These are phyloP conservation scores for Lophius americanus DNA, from an alignment of 2,797 vertebrate genomes.

Conservation along the genomic window DNA sequence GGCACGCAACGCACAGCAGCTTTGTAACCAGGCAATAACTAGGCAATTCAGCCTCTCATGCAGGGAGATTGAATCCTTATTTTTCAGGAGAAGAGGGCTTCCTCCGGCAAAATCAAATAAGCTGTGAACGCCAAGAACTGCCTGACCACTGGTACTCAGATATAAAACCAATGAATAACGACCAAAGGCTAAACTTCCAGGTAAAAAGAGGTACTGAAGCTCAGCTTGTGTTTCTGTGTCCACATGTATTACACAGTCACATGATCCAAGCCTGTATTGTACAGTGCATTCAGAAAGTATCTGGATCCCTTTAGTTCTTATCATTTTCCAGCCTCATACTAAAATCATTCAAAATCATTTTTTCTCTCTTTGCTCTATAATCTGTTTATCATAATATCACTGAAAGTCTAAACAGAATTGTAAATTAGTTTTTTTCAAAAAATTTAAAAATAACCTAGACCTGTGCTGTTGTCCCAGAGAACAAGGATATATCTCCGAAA, in stretches of 20 bases:
- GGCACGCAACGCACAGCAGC: slow-evolving; percentile 37
- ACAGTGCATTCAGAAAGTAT: too few relatives aligned
- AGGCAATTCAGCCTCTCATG: slow-evolving; percentile 66
- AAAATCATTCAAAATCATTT: too few relatives aligned
- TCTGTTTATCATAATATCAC: too few relatives aligned
- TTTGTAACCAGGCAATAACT: slow-evolving; percentile 62
- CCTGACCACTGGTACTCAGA: slow-evolving; percentile 53
- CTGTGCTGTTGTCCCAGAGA: too few relatives aligned
- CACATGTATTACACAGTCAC: neutral
- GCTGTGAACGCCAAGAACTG: slow-evolving; percentile 53
- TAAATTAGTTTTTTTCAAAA: too few relatives aligned
- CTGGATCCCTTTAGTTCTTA: too few relatives aligned
- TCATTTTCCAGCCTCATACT: too few relatives aligned
- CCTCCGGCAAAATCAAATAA: slow-evolving; percentile 74
- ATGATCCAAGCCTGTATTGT: too few relatives aligned
- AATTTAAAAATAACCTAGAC: too few relatives aligned
- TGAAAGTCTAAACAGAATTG: too few relatives aligned
- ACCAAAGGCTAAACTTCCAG: slow-evolving; percentile 55
- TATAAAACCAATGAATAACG: slow-evolving; percentile 39
- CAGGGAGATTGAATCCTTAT: slow-evolving; percentile 69
- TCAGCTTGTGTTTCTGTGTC: slow-evolving; percentile 19
- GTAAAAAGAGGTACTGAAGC: slow-evolving; percentile 23
- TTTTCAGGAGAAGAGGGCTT: slow-evolving; percentile 63
- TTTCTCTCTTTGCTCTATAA: too few relatives aligned
- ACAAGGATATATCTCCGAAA: too few relatives aligned